Conservation (phyloP, 2,888 invertebrate genomes). For the Monopis laevigella region DNA sequence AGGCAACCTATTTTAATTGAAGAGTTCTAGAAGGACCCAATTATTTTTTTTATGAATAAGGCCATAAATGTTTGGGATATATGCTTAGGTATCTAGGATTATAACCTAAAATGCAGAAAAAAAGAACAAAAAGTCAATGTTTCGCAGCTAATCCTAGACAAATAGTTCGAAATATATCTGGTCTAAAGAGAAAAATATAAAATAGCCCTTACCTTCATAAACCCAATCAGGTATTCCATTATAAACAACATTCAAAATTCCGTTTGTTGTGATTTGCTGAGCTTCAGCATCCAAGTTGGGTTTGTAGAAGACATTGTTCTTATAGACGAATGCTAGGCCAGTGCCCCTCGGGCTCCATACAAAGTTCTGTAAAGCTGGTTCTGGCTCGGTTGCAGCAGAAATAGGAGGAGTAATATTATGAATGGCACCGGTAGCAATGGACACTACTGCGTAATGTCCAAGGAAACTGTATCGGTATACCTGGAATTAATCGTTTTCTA, state of each 20-base stretch:
- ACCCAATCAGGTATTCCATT: constrained; percentile 96
- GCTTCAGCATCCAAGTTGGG: constrained; percentile 47
- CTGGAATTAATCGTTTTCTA: constrained; percentile 58
- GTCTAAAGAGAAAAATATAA: too few relatives aligned
- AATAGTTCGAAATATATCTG: too few relatives aligned
- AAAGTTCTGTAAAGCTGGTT: constrained; percentile 72
- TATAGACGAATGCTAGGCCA: constrained; percentile 74
- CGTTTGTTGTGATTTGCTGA: constrained; percentile 71
- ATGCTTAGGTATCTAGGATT: too few relatives aligned
- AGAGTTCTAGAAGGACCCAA: too few relatives aligned
- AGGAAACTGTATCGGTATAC: constrained; percentile 82
- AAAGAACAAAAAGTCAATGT: too few relatives aligned
- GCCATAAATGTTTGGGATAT: too few relatives aligned
- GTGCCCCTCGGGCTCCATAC: constrained; percentile 82
- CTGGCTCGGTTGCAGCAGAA: constrained; percentile 22
- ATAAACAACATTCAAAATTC: constrained; percentile 70
- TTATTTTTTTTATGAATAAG: too few relatives aligned
- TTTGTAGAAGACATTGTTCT: constrained; percentile 82
- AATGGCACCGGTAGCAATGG: constrained; percentile 61
- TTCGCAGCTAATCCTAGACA: too few relatives aligned
- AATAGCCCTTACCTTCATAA: constrained; percentile 82
- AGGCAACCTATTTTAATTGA: too few relatives aligned
- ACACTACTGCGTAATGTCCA: constrained; percentile 77
- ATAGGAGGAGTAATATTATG: constrained; percentile 33
- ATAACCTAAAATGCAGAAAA: too few relatives aligned